These are phyloP conservation scores for Dipodomys merriami DNA, from an alignment of 2,113 vertebrate species.

Conservation along the genomic window DNA sequence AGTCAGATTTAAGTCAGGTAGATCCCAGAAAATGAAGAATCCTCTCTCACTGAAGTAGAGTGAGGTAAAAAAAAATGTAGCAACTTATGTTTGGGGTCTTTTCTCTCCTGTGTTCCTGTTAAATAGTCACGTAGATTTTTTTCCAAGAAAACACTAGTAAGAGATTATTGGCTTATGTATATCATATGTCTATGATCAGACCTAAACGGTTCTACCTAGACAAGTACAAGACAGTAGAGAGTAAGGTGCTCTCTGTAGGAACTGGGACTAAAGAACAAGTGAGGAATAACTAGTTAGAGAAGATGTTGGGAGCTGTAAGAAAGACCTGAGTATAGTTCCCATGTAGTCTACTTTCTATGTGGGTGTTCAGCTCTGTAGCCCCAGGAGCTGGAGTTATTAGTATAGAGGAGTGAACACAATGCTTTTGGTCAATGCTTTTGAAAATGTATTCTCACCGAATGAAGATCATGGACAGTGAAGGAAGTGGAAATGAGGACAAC, in stretches of 20 bases:
- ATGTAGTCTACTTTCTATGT: not conserved
- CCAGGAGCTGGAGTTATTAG: constrained; percentile 1
- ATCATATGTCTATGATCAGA: not conserved
- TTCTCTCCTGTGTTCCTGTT: not conserved
- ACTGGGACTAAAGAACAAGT: not conserved
- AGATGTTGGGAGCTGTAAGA: not conserved
- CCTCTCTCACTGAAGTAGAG: not conserved
- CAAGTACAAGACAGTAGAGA: not conserved
- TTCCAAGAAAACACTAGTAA: constrained; percentile 4
- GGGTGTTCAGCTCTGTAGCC: not conserved
- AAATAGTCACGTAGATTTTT: not conserved
- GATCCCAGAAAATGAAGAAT: constrained; percentile 36
- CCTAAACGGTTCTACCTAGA: not conserved
- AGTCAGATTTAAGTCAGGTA: constrained; percentile 56
- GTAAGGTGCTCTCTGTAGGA: not conserved
- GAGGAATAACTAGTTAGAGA: not conserved
- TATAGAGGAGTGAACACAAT: not conserved
- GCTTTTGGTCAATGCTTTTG: constrained; percentile 14
- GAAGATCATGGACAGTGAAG: constrained; percentile 1
- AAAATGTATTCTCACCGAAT: constrained; percentile 37
- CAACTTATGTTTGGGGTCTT: not conserved
- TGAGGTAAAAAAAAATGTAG: not conserved
- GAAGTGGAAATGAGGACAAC: constrained; percentile 25
- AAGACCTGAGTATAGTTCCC: not conserved
- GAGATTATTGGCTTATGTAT: not conserved